Evolutionary conservation across 2,888 invertebrate species (phyloP), one percentile per base, ranked within the genome.

Genomic region (Epistrophella euchroma): DNA sequence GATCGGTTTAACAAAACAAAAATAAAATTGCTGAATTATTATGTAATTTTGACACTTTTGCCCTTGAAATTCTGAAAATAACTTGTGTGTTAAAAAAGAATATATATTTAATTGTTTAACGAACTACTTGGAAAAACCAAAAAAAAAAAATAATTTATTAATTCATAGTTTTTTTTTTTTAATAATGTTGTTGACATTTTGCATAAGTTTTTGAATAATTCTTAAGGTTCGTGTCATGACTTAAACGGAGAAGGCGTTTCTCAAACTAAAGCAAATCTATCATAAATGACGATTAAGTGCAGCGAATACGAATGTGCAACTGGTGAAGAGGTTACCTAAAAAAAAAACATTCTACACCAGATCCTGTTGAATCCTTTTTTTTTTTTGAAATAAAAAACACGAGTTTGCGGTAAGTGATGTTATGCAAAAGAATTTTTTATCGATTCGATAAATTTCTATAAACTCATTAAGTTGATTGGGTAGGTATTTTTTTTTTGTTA

Each of bases 241-340:
- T 73, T 60, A 19, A 56, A 43, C n/a, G 4, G 11, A 28, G 25
- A 17, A 55, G 4, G 15, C 7, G n/a, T n/a, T 37, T 11, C 32
- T 32, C 35, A 28, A 40, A 52, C 17, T 15, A 43, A 68, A 60
- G 60, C 1, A 77, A 70, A 79, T 56, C 32, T 28, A 11, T 62
- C 56, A 56, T 86, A 86, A 86, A 86, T 86, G 86, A 86, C 86
- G 73, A 86, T 86, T 70, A 86, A 86, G 82, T 86, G 86, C 17
- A 86, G 86, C 47, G 82, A 77, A 45, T 86, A 82, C 82, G 82
- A 86, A 71, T 86, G 86, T 66, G 86, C 86, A 82, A 86, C 86
- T 86, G 86, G 86, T 86, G 86, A 86, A 71, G 86, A 86, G 47
- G 47, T 86, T 45, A 86, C 86, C 19, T 86, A 86, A 71, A 58